Evolutionary conservation across 2,888 invertebrate genomes (phyloP).

Genomic region (Epicampocera succincta): DNA sequence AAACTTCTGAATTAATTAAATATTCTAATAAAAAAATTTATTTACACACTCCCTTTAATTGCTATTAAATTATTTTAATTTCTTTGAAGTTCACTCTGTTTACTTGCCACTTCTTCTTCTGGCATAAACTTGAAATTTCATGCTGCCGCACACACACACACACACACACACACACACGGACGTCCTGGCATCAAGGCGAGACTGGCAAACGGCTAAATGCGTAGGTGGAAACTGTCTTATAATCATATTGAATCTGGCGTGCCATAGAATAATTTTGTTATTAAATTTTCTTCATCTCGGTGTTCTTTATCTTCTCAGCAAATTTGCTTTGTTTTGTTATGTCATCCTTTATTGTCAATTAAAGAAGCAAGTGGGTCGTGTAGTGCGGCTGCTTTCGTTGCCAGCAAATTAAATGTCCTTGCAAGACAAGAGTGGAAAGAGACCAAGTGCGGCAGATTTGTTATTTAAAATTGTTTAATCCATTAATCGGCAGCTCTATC

Average conservation of each 20-base stretch:
- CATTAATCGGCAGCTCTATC: no score
- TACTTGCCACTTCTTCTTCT: slow-evolving; percentile 2
- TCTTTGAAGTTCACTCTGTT: slow-evolving; percentile 24
- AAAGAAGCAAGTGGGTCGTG: no score
- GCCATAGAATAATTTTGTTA: slow-evolving; percentile 40
- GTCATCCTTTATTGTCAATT: no score
- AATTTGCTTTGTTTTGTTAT: slow-evolving; percentile 8
- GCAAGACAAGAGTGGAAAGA: no score
- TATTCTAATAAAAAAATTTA: slow-evolving; percentile 23
- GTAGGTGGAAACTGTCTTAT: slow-evolving; percentile 31
- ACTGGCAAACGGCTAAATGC: neutral
- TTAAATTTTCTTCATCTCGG: slow-evolving; percentile 31
- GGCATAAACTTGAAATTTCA: slow-evolving; percentile 1
- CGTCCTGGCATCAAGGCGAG: neutral
- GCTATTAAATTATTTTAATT: slow-evolving; percentile 28
- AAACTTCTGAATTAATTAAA: slow-evolving; percentile 18
- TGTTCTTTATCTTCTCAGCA: neutral
- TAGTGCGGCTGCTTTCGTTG: no score
- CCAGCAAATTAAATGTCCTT: neutral
- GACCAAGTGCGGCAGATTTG: no score
- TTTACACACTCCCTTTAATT: neutral
- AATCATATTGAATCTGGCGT: slow-evolving; percentile 40
- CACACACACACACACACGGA: neutral
- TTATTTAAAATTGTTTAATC: no score
- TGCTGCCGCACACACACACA: neutral